A percentile compares a stretch with the other conserved stretches of the same genome.
phyloP scores from a whole-genome alignment of 2,888 invertebrate genomes.

The Esperia sulphurella region DNA sequence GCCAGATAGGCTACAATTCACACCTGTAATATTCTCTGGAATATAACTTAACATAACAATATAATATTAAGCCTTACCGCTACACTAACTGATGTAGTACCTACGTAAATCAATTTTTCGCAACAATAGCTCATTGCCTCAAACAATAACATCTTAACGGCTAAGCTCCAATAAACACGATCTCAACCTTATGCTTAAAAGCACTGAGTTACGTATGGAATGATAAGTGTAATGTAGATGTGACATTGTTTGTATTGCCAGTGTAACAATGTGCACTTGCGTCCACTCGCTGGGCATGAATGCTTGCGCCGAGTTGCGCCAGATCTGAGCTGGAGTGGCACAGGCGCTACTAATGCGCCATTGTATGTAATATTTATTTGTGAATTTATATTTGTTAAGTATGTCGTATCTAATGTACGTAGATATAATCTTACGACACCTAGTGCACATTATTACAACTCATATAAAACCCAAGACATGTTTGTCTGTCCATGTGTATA shows the following conservation, averaged over 20 bases:
- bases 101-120: constrained; percentile 77
- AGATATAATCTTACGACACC: not conserved
- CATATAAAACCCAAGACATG: no score
- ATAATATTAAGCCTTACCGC: constrained; percentile 37
- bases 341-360: constrained; percentile 40
- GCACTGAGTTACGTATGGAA: constrained; percentile 18
- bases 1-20: not conserved
- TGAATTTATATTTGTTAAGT: not conserved
- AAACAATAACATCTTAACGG: constrained; percentile 17
- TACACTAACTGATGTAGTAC: constrained; percentile 63
- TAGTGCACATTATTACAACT: no score
- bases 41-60: constrained; percentile 20
- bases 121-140: constrained; percentile 50
- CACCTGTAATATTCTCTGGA: not conserved
- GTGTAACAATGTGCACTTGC: constrained; percentile 68
- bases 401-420: not conserved
- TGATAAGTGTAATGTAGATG: constrained; percentile 12
- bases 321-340: constrained; percentile 55
- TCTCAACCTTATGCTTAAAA: constrained; percentile 14
- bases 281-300: constrained; percentile 57
- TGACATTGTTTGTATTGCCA: constrained; percentile 13
- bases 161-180: constrained; percentile 7
- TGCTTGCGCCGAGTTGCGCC: constrained; percentile 68
- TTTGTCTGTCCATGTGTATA: no score
- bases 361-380: constrained; percentile 26